Conservation (phyloP, 2,797 vertebrate species). For the Microtus agrestis region DNA sequence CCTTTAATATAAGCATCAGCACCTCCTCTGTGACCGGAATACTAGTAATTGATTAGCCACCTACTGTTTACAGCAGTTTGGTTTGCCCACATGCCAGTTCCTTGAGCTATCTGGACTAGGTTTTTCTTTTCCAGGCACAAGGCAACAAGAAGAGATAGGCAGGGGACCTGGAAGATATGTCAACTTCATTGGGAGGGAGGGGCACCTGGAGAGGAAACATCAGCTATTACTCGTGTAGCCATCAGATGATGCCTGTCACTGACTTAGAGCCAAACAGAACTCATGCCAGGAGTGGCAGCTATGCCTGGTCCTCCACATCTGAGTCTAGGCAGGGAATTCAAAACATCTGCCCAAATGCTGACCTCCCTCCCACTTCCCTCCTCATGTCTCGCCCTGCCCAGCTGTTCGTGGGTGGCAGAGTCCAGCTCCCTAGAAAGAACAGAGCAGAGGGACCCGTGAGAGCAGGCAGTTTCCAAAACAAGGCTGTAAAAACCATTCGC, state of each 20-base stretch:
- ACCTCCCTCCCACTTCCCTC: slow-evolving; percentile 19
- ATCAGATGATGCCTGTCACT: neutral
- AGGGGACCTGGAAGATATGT: too few species aligned
- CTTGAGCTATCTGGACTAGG: neutral
- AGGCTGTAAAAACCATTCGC: neutral
- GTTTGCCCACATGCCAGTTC: neutral
- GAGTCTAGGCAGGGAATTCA: slow-evolving; percentile 65
- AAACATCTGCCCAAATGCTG: slow-evolving; percentile 74
- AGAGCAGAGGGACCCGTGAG: neutral
- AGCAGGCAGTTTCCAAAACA: neutral
- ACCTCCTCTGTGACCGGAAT: neutral
- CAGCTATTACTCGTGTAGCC: neutral
- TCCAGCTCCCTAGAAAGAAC: slow-evolving; percentile 23
- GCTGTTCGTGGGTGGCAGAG: slow-evolving; percentile 63
- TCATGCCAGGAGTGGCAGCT: neutral
- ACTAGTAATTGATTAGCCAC: neutral
- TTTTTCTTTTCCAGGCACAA: neutral
- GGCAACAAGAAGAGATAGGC: neutral
- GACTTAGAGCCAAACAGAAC: slow-evolving; percentile 59
- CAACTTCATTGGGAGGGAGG: neutral
- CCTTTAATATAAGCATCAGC: neutral
- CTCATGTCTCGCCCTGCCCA: slow-evolving; percentile 40
- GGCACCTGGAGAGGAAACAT: neutral
- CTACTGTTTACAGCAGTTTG: neutral
- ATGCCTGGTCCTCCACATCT: neutral